These are phyloP conservation scores for Melipona bicolor DNA, from an alignment of 2,888 invertebrate genomes.

Conservation along the genomic window DNA sequence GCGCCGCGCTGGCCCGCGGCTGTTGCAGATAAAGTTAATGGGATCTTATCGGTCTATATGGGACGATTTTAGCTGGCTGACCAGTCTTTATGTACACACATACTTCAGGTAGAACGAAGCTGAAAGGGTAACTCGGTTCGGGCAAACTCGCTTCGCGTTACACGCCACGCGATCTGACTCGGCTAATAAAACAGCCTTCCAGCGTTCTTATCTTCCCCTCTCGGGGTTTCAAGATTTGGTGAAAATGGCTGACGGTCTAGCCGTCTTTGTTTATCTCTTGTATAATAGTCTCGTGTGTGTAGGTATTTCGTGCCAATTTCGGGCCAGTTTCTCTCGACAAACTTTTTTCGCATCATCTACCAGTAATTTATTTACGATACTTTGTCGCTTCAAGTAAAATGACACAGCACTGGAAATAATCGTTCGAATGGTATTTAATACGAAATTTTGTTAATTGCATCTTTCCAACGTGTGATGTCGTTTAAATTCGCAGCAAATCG, in stretches of 20 bases:
- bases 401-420: too few species aligned
- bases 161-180: conserved; percentile 64
- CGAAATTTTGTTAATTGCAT: too few species aligned
- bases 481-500: too few species aligned
- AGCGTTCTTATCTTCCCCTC: conserved; percentile 40
- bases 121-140: not conserved
- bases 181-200: conserved; percentile 74
- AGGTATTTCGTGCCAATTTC: too few species aligned
- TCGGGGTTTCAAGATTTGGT: not conserved
- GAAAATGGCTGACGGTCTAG: conserved; percentile 44
- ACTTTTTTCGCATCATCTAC: too few species aligned
- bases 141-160: conserved; percentile 36
- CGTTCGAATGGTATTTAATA: too few species aligned
- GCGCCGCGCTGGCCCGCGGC: not conserved
- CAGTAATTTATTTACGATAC: too few species aligned
- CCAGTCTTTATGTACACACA: conserved; percentile 31
- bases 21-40: conserved; percentile 75
- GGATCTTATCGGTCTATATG: conserved; percentile 73
- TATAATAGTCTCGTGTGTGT: too few species aligned
- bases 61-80: conserved; percentile 75
- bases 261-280: too few species aligned
- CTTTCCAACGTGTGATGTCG: too few species aligned
- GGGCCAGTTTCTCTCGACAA: too few species aligned
- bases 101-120: not conserved
- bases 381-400: too few species aligned